A percentile compares a stretch with the other conserved stretches of the same genome.
These are phyloP conservation scores for Porphyrio hochstetteri DNA, from an alignment of 2,113 vertebrate species.

Conservation along the genomic window DNA sequence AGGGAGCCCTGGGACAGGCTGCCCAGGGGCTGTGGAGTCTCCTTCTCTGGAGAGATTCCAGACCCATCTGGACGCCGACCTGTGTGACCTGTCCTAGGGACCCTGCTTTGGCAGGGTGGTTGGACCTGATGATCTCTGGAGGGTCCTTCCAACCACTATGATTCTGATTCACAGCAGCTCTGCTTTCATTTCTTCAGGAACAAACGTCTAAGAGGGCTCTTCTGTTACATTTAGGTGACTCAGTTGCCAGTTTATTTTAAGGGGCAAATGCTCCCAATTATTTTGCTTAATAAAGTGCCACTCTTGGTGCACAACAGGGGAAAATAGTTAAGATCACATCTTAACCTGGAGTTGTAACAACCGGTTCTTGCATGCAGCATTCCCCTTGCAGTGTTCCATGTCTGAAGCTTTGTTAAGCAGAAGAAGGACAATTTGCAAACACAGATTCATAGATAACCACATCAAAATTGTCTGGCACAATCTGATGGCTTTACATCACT, in stretches of 20 bases:
- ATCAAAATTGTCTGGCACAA: neutral
- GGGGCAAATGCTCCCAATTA: neutral
- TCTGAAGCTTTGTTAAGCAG: neutral
- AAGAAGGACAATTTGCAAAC: neutral
- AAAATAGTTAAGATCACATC: neutral
- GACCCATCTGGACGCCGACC: too few relatives aligned
- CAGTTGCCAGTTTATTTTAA: neutral
- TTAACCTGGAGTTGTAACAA: neutral
- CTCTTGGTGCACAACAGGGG: neutral
- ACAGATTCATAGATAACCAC: neutral
- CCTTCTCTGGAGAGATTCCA: too few relatives aligned
- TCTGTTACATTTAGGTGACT: neutral
- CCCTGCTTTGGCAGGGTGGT: too few relatives aligned
- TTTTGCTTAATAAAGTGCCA: constrained; percentile 5
- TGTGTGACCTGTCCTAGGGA: too few relatives aligned
- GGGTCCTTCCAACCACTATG: too few relatives aligned
- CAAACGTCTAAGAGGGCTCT: neutral
- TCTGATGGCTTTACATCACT: neutral
- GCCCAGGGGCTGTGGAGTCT: too few relatives aligned
- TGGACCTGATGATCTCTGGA: too few relatives aligned
- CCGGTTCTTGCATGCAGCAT: neutral
- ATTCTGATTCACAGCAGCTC: neutral
- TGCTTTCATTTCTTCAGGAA: constrained; percentile 6
- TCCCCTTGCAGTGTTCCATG: neutral
- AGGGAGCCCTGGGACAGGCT: too few relatives aligned